Conservation (phyloP, 1,140 invertebrate genomes). For the Pachyrhynchus sulphureomaculatus region DNA sequence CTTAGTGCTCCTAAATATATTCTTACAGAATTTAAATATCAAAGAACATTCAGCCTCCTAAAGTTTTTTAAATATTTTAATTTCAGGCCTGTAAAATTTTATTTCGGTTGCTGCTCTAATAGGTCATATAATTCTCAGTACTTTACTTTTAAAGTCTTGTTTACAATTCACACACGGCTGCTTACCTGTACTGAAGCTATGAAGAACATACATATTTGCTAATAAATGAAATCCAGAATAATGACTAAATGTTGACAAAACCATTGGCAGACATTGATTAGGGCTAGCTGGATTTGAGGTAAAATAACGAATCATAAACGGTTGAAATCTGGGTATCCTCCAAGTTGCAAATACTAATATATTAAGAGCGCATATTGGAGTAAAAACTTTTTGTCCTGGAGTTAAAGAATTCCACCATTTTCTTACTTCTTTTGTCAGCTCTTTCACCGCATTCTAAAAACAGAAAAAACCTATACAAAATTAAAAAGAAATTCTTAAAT, state of each 20-base stretch:
- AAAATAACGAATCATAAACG: slow-evolving; percentile 83
- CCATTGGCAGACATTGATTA: slow-evolving; percentile 80
- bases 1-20: no score
- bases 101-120: no score
- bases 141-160: no score
- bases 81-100: no score
- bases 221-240: slow-evolving; percentile 81
- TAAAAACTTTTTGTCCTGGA: slow-evolving; percentile 77
- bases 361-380: slow-evolving; percentile 78
- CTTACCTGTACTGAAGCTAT: slow-evolving; percentile 73
- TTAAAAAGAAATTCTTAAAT: background rate
- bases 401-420: slow-evolving; percentile 74
- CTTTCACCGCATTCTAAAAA: slow-evolving; percentile 56
- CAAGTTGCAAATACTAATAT: slow-evolving; percentile 79
- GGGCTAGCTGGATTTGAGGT: slow-evolving; percentile 74
- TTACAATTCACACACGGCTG: no score
- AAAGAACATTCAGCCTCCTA: no score
- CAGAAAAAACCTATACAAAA: slow-evolving; percentile 1
- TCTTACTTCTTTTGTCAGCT: slow-evolving; percentile 61
- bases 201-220: slow-evolving; percentile 94
- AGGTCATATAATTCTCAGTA: no score
- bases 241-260: slow-evolving; percentile 93
- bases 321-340: slow-evolving; percentile 72
- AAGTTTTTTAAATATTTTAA: no score
- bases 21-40: no score